Percentiles rank a stretch among this genome's conserved stretches.
Conservation (phyloP, 2,113 vertebrate genomes). For the Nestor notabilis region DNA sequence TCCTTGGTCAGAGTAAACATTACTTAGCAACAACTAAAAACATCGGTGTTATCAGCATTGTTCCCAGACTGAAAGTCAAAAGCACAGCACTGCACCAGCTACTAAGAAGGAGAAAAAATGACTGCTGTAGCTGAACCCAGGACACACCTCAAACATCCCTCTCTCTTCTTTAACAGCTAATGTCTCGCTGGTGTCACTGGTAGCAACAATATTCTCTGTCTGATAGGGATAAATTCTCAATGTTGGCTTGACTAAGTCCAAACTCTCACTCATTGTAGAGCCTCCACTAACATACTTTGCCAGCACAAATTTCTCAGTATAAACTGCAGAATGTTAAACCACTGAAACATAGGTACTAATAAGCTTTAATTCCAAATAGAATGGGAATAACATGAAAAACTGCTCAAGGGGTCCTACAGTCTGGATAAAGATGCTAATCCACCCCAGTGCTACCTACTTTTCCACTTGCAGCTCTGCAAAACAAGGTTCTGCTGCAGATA, state of each 20-base stretch:
- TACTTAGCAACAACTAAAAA: too few relatives aligned
- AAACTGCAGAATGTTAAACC: neutral
- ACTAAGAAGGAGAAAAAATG: too few relatives aligned
- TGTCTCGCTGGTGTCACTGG: neutral
- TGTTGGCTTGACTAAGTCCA: neutral
- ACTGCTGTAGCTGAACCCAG: too few relatives aligned
- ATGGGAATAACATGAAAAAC: neutral
- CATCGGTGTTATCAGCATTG: too few relatives aligned
- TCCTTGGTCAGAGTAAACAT: too few relatives aligned
- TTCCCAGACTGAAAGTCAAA: too few relatives aligned
- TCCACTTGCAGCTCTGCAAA: neutral
- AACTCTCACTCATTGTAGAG: neutral
- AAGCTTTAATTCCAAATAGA: neutral
- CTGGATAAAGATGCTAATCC: neutral
- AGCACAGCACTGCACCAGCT: too few relatives aligned
- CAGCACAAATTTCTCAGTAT: neutral
- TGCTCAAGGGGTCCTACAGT: neutral
- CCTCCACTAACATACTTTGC: neutral
- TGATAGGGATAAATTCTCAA: neutral
- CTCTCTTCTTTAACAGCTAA: neutral
- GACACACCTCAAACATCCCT: too few relatives aligned
- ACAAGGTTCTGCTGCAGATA: neutral
- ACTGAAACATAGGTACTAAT: neutral
- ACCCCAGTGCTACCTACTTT: neutral
- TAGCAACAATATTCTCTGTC: neutral